phyloP scores from a whole-genome alignment of 2,888 invertebrate species.

The Hylaea fasciaria region DNA sequence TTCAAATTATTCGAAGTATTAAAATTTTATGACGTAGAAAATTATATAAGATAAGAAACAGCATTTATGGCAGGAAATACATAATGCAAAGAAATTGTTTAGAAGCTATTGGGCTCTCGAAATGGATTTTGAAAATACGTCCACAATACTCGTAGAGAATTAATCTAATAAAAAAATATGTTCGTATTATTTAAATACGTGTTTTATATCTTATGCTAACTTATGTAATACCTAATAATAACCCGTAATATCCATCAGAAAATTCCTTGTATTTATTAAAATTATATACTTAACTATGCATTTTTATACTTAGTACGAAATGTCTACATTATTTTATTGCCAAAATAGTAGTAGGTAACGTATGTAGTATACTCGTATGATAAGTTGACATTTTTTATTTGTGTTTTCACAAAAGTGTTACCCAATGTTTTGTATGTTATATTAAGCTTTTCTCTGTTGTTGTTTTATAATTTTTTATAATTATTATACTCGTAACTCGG shows the following conservation, averaged over 20 bases:
- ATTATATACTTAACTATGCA: not conserved
- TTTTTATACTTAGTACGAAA: not conserved
- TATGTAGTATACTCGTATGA: not conserved
- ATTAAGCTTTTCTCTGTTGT: constrained; percentile 19
- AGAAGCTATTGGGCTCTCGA: constrained; percentile 10
- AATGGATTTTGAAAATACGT: constrained; percentile 22
- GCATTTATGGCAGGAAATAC: not conserved
- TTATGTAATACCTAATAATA: no score
- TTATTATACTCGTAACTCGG: constrained; percentile 35
- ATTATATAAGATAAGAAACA: not conserved
- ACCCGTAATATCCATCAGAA: not conserved
- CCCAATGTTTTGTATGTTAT: constrained; percentile 21
- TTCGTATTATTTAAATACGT: not conserved
- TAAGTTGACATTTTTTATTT: constrained; percentile 3
- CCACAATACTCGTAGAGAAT: constrained; percentile 17
- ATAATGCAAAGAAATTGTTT: constrained; percentile 2
- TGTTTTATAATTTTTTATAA: constrained; percentile 39
- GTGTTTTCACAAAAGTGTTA: constrained; percentile 26
- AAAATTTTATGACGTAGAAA: constrained; percentile 2
- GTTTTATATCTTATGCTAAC: not conserved
- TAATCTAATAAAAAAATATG: not conserved
- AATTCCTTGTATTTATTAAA: not conserved
- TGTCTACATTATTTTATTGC: constrained; percentile 8
- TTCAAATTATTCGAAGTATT: constrained; percentile 24
- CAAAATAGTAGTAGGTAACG: constrained; percentile 20